Evolutionary conservation across 37 sponge, comb jelly and placozoan species (phyloP), one percentile per base, ranked within the genome.

Genomic region (Theonella swinhoei): DNA sequence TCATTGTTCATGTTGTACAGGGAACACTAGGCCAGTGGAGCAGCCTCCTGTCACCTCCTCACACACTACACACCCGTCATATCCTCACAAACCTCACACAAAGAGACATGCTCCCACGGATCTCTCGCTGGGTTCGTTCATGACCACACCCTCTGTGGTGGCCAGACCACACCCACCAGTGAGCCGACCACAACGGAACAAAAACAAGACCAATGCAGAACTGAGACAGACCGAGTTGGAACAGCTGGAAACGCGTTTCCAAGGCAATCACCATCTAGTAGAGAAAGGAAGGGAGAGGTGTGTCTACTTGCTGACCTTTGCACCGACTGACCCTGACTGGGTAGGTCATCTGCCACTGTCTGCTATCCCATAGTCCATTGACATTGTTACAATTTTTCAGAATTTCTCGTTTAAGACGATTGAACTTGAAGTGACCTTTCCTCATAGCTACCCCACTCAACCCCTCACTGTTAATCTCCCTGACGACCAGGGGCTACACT

Each of bases 281-380:
- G 75, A 87, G 87, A 81, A 76, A 28, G 74, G 82, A 35, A 74
- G 32, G 33, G 83, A 76, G n/a, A 34, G n/a, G 33, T 58, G 20
- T 3, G 61, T 74, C 3, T 90, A 90, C 31, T 42, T 54, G 3
- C 29, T 91, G 24, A 41, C 29, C 1, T 78, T 65, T 26, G 31
- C 70, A 22, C 91, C 91, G 4, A 71, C 86, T 14, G 83, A 86
- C 47, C 91, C 87, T n/a, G 75, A 91, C 8, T 91, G 91, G 91
- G 91, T 91, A 62, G 64, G 91, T 74, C 2, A n/a, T 20, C 19
- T 59, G n/a, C n/a, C n/a, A n/a, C n/a, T n/a, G 54, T 14, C 14
- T 47, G 7, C 54, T 47, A 47, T 17, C 11, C 54, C 14, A 17
- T 17, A 47, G 54, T 47, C 54, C 14, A 7, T 47, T 47, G 7